Evolutionary conservation across 2,113 vertebrate species (phyloP).

Genomic region (Chaenocephalus aceratus): DNA sequence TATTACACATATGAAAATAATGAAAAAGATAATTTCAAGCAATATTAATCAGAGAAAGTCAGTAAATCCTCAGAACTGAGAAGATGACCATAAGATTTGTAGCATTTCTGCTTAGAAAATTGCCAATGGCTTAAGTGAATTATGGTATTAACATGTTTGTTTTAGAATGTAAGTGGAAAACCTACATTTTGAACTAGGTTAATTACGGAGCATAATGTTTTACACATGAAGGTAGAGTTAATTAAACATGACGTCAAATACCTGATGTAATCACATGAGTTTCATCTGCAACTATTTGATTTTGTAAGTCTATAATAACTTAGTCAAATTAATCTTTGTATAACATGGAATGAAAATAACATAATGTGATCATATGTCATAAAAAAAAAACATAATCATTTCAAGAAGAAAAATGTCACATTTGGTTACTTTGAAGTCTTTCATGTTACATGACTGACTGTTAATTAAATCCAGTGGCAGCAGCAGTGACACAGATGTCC

Average conservation of each 20-base stretch:
- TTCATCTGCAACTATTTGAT: neutral
- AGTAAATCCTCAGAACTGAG: neutral
- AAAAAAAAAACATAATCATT: conserved; percentile 30
- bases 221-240: no score
- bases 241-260: neutral
- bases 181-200: no score
- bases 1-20: neutral
- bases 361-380: neutral
- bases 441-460: conserved; percentile 2
- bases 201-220: no score
- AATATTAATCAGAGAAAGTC: neutral
- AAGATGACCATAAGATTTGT: neutral
- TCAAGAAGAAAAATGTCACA: conserved; percentile 8
- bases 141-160: no score
- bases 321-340: neutral
- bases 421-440: conserved; percentile 23
- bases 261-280: neutral
- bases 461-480: conserved; percentile 20
- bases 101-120: neutral
- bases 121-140: no score
- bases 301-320: neutral
- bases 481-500: conserved; percentile 6
- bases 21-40: neutral
- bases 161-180: no score
- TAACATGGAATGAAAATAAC: neutral